Base-by-base conservation (phyloP, 2,113 vertebrate species). In the Varanus komodoensis region DNA sequence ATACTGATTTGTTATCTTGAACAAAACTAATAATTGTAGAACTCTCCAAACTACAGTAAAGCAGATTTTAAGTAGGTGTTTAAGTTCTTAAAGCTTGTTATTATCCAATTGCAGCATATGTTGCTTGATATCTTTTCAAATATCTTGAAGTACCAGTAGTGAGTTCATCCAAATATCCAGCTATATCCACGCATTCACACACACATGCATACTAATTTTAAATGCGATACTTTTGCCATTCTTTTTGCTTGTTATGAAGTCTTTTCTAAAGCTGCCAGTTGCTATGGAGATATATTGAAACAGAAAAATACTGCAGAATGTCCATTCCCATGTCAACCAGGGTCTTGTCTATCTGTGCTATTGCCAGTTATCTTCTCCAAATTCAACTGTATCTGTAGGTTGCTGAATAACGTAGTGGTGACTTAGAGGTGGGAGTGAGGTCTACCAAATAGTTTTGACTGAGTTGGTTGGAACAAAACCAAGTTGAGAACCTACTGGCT, bases 21-120 rank as follows among this genome's bases (percentile, higher is more conserved):
- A 90, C 89, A 93, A 86, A 89, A 87, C 91, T 38, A 93, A 67
- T 87, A 74, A 27, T 52, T 87, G 82, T 67, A 61, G 11, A 89
- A 90, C 79, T 52, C 73, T 11, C 81, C 77, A 94, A 95, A 92
- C 89, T 23, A 9, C 50, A 73, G 0, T 81, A 89, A 84, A 85
- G 93, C 95, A 96, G 94, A 94, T 94, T 97, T 97, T 94, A 94
- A 93, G 94, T 96, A 96, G 96, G 95, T 96, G 93, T 96, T 94
- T 69, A 88, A 95, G 96, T 94, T 94, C 90, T 95, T 93, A 82
- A 88, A 88, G 67, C 73, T 82, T 93, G 77, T 85, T 93, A 84
- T 89, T 89, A 81, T 91, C 94, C 81, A 52, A 48, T 88, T 95
- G 48, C 48, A 93, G 86, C 93, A 97, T 95, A 90, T 95, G 85